phyloP scores from a whole-genome alignment of 2,888 invertebrate genomes.

The Lamellibrachia columna region DNA sequence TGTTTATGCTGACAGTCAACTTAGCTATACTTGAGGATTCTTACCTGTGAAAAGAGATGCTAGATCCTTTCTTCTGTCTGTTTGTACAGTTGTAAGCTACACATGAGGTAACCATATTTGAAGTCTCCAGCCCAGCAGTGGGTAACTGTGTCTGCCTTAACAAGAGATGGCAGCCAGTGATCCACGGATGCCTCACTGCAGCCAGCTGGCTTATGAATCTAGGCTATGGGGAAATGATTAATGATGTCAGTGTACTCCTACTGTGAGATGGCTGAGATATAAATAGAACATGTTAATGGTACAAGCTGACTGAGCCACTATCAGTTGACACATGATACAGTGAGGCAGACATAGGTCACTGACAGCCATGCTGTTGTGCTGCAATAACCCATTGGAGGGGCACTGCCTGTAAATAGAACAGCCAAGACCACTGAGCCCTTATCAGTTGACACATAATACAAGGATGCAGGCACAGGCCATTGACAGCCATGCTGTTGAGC shows the following conservation, averaged over 20 bases:
- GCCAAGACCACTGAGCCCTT: too few relatives aligned
- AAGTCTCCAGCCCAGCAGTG: background rate
- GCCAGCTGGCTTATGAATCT: background rate
- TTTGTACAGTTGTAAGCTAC: background rate
- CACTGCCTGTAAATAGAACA: too few relatives aligned
- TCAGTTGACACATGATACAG: background rate
- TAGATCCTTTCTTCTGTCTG: background rate
- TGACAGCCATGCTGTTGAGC: too few relatives aligned
- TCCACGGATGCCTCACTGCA: background rate
- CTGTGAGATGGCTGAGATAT: too few relatives aligned
- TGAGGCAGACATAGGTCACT: background rate
- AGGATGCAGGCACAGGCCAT: too few relatives aligned
- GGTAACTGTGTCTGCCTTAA: background rate
- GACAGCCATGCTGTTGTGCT: background rate
- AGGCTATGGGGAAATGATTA: background rate
- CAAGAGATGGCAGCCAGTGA: background rate
- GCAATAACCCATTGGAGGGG: background rate
- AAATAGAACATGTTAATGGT: too few relatives aligned
- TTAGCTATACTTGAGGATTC: background rate
- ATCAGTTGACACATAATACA: too few relatives aligned
- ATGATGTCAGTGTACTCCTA: too few relatives aligned
- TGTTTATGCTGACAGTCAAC: background rate
- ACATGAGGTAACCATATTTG: background rate
- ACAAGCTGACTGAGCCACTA: too few relatives aligned
- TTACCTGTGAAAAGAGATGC: background rate